These are phyloP conservation scores for Rhabditoides inermis DNA, from an alignment of 2,888 invertebrate species.

Conservation along the genomic window DNA sequence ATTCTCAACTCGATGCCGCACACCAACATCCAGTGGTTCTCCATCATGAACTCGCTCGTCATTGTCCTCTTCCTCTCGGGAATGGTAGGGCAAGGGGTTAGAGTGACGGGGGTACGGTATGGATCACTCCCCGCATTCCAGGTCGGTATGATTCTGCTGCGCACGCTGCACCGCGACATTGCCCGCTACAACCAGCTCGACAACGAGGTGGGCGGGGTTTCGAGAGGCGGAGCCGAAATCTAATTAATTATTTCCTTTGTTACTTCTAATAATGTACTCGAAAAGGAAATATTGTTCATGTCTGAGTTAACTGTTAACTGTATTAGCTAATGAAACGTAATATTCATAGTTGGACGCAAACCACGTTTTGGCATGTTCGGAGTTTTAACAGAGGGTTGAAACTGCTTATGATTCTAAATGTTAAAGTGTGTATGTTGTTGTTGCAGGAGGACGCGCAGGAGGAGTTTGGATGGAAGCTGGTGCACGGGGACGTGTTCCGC, in stretches of 20 bases:
- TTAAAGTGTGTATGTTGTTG: too few relatives aligned
- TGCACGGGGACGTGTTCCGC: conserved; percentile 64
- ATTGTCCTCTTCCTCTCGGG: conserved; percentile 83
- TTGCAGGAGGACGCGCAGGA: conserved; percentile 71
- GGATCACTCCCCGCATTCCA: conserved; percentile 7
- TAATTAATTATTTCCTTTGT: too few relatives aligned
- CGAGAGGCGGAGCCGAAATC: too few relatives aligned
- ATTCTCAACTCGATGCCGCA: conserved; percentile 95
- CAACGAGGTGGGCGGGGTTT: conserved; percentile 57
- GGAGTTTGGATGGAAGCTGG: conserved; percentile 66
- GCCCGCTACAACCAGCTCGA: conserved; percentile 86
- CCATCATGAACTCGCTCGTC: conserved; percentile 90
- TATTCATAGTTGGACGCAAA: too few relatives aligned
- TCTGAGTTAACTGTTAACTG: too few relatives aligned
- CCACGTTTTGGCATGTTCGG: too few relatives aligned
- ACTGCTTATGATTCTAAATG: too few relatives aligned
- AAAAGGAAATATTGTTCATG: too few relatives aligned
- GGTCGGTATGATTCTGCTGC: conserved; percentile 88
- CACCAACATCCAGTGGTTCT: conserved; percentile 63
- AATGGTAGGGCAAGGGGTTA: conserved; percentile 63
- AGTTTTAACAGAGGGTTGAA: too few relatives aligned
- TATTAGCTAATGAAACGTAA: too few relatives aligned
- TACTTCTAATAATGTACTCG: too few relatives aligned
- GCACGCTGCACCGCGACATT: conserved; percentile 94
- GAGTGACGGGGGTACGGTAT: too few relatives aligned